Percentiles rank a stretch among this genome's conserved stretches.
Conservation (phyloP, 2,888 invertebrate genomes). For the Conops quadrifasciatus region DNA sequence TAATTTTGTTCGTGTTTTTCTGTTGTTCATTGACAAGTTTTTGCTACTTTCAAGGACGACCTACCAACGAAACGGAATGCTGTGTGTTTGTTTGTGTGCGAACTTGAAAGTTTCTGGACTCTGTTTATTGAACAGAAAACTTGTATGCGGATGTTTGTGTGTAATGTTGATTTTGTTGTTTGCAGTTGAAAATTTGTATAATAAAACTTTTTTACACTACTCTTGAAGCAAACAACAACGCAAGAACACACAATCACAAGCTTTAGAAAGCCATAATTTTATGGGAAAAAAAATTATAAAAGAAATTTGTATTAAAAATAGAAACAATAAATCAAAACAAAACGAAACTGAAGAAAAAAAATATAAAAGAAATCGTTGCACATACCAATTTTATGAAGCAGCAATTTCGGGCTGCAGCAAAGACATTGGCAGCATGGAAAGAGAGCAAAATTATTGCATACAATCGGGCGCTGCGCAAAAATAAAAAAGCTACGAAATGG, state of each 20-base stretch:
- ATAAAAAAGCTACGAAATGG: neutral
- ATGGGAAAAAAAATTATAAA: neutral
- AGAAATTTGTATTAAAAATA: neutral
- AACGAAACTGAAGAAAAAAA: neutral
- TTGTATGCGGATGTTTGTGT: neutral
- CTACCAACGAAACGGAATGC: neutral
- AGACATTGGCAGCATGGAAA: neutral
- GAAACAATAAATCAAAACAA: neutral
- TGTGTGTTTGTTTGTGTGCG: constrained; percentile 1
- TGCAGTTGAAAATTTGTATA: constrained; percentile 13
- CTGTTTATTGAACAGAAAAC: no score
- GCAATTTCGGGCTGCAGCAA: neutral
- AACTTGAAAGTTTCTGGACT: no score
- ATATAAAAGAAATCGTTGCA: neutral
- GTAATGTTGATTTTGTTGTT: neutral
- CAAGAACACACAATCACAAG: neutral
- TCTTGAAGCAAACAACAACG: neutral
- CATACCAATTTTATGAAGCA: constrained; percentile 12
- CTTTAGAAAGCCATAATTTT: neutral
- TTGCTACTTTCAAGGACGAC: no score
- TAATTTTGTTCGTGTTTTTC: no score
- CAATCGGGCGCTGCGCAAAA: constrained; percentile 14
- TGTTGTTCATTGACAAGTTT: no score
- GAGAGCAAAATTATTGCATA: constrained; percentile 25
- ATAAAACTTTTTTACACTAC: constrained; percentile 26